Conservation (phyloP, 2,113 vertebrate genomes). For the Oryzias woworae region DNA sequence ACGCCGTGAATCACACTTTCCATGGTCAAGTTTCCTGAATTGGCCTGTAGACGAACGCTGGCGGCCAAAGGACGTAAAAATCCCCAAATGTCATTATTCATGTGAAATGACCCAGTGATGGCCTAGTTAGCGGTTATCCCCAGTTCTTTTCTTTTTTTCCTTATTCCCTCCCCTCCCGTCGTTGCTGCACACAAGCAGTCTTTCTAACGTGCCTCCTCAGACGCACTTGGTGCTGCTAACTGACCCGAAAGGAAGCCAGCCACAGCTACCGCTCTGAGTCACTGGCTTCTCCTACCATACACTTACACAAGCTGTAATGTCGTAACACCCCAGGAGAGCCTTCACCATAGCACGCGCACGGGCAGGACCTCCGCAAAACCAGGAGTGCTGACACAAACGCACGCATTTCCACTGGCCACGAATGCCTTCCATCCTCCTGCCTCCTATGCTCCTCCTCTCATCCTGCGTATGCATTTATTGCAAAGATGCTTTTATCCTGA, state of each 20-base stretch:
- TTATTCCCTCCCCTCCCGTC: constrained; percentile 10
- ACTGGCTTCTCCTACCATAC: constrained; percentile 60
- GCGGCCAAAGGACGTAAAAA: constrained; percentile 47
- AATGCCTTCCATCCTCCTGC: constrained; percentile 7
- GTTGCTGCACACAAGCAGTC: constrained; percentile 49
- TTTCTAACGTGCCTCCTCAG: constrained; percentile 69
- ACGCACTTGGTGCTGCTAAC: constrained; percentile 69
- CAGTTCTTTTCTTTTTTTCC: constrained; percentile 11
- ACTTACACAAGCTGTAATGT: constrained; percentile 63
- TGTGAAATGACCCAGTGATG: constrained; percentile 68
- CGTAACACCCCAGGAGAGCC: constrained; percentile 37
- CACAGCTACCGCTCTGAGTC: constrained; percentile 67
- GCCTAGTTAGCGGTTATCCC: constrained; percentile 63
- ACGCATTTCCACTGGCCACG: constrained; percentile 26
- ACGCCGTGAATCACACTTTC: constrained; percentile 49
- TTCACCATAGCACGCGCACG: constrained; percentile 17
- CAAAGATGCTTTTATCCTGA: constrained; percentile 52
- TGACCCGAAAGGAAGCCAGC: constrained; percentile 77
- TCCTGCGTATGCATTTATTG: constrained; percentile 46
- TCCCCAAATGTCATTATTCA: constrained; percentile 67
- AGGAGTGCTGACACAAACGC: constrained; percentile 43
- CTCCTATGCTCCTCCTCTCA: constrained; percentile 32
- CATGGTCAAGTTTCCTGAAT: constrained; percentile 48
- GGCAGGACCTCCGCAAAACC: constrained; percentile 29
- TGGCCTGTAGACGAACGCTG: constrained; percentile 46